phyloP scores from a whole-genome alignment of 2,888 invertebrate genomes.

The Drosophila suboccidentalis region DNA sequence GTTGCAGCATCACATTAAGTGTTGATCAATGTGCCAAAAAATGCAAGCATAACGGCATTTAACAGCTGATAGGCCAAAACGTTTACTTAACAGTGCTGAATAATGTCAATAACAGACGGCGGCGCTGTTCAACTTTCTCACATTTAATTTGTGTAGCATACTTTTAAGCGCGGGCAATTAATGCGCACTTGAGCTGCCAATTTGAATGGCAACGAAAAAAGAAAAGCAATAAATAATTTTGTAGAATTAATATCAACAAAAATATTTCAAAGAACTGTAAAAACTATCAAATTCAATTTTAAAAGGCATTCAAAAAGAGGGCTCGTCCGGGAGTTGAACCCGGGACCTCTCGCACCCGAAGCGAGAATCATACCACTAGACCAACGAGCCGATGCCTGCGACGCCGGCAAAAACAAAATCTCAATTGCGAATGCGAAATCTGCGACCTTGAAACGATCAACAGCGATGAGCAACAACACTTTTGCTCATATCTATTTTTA shows the following conservation, averaged over 20 bases:
- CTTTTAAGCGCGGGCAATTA: conserved; percentile 28
- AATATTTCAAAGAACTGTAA: background rate
- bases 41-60: conserved; percentile 52
- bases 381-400: conserved; percentile 78
- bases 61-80: conserved; percentile 34
- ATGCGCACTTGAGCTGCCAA: background rate
- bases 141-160: conserved; percentile 33
- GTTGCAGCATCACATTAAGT: conserved; percentile 9
- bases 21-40: background rate
- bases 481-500: conserved; percentile 27
- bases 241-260: background rate
- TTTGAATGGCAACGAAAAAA: background rate
- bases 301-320: conserved; percentile 33
- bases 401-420: conserved; percentile 2
- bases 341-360: conserved; percentile 85
- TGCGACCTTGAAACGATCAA: conserved; percentile 28
- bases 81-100: conserved; percentile 29
- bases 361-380: conserved; percentile 85
- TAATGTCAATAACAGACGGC: conserved; percentile 31
- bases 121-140: conserved; percentile 19
- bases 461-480: background rate
- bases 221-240: background rate
- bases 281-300: background rate
- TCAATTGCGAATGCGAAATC: conserved; percentile 6
- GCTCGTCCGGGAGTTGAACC: conserved; percentile 85